phyloP scores from a whole-genome alignment of 2,797 vertebrate genomes.

The Platalea minor region DNA sequence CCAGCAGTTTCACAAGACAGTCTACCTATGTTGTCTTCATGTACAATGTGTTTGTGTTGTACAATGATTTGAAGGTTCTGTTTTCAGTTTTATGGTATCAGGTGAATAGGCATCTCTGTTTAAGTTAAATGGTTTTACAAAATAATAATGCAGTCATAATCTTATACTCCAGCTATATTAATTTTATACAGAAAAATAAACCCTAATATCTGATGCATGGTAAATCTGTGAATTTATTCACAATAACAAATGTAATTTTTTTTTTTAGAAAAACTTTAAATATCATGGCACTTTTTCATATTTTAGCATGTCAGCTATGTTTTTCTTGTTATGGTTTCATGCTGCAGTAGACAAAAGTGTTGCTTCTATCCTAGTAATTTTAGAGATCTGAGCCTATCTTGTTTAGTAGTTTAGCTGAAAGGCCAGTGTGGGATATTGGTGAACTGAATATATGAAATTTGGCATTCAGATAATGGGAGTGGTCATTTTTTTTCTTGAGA shows the following conservation, averaged over 20 bases:
- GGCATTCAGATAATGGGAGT: conserved; percentile 41
- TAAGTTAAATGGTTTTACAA: conserved; percentile 68
- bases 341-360: conserved; percentile 26
- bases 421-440: not conserved
- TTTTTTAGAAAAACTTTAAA: conserved; percentile 66
- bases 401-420: not conserved
- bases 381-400: not conserved
- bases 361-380: not conserved
- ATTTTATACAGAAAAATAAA: conserved; percentile 76
- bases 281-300: conserved; percentile 49
- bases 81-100: conserved; percentile 4
- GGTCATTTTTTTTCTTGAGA: conserved; percentile 5
- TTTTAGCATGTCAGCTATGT: not conserved
- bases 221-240: conserved; percentile 68
- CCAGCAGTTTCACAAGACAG: conserved; percentile 44
- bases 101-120: conserved; percentile 21
- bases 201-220: conserved; percentile 52
- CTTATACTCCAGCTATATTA: conserved; percentile 68
- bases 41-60: not conserved
- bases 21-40: conserved; percentile 44
- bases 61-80: conserved; percentile 3
- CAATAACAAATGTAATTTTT: conserved; percentile 61
- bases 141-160: conserved; percentile 69
- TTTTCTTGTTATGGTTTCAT: conserved; percentile 12
- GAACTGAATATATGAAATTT: conserved; percentile 28